phyloP scores from a whole-genome alignment of 2,888 invertebrate genomes.

The Allygus modestus region DNA sequence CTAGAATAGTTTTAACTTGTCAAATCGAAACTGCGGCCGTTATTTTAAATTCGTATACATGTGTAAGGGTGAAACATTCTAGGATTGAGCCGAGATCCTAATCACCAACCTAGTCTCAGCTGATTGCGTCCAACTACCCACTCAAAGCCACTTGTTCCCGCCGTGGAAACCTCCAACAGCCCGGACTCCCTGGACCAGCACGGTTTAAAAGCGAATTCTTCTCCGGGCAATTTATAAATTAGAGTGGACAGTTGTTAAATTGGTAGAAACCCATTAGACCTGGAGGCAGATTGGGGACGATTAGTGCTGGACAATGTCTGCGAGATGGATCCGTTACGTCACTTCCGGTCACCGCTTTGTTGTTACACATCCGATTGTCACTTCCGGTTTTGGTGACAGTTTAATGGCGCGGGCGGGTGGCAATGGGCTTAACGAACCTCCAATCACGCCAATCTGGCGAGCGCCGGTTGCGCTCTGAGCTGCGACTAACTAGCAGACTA shows the following conservation, averaged over 20 bases:
- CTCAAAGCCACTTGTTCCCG: neutral
- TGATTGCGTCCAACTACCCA: neutral
- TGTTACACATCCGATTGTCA: slow-evolving; percentile 64
- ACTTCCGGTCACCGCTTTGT: slow-evolving; percentile 64
- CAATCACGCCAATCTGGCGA: slow-evolving; percentile 58
- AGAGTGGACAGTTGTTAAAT: slow-evolving; percentile 43
- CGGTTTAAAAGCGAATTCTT: slow-evolving; percentile 6
- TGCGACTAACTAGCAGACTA: neutral
- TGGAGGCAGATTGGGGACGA: slow-evolving; percentile 32
- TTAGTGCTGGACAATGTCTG: slow-evolving; percentile 25
- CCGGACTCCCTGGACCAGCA: slow-evolving; percentile 2
- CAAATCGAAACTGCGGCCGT: neutral
- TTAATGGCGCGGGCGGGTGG: slow-evolving; percentile 62
- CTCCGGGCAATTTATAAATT: slow-evolving; percentile 33
- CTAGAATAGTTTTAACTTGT: neutral
- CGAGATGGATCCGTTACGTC: slow-evolving; percentile 60
- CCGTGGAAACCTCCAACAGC: neutral
- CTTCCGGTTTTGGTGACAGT: slow-evolving; percentile 66
- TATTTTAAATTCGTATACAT: no score
- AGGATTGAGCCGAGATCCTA: neutral
- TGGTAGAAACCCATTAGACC: slow-evolving; percentile 39
- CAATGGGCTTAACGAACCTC: slow-evolving; percentile 61
- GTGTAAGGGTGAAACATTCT: neutral
- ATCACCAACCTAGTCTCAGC: neutral
- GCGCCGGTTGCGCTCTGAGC: slow-evolving; percentile 7